Evolutionary conservation across 2,888 invertebrate genomes (phyloP), one percentile per base, ranked within the genome.

Genomic region (Atherix ibis): DNA sequence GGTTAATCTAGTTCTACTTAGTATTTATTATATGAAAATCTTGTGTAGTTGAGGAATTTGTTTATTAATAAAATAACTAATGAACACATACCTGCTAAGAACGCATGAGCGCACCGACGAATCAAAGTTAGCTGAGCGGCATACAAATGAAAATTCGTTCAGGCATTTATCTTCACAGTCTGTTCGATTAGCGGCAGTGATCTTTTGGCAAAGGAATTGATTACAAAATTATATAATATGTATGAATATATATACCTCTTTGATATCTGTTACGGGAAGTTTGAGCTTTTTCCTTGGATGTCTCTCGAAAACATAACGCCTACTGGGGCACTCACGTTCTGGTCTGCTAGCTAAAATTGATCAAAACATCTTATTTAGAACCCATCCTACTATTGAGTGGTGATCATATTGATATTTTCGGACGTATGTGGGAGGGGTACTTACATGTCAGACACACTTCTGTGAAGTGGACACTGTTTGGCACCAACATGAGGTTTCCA

Each of bases 121-220:
- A 52, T 88, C 84, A 49, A 75, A 89, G 1, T 85, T 81, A 1
- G 82, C 85, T 0, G 88, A 85, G 30, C 89, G 75, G 49, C 89
- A 89, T 3, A 85, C 80, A 52, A 88, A 85, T 41, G 78, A 82
- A 52, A 83, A 84, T 56, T 89, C 88, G 50, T 83, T 84, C 39
- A 89, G 58, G 52, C 89, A 89, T 52, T 81, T 81, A 52, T 88
- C 87, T 56, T 88, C 87, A 51, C 88, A 89, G 48, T 88, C 88
- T 3, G 82, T 85, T 40, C 87, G 68, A 57, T 89, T 88, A 3
- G 79, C 71, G 1, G 85, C 83, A 47, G 77, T 78, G 27, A 62
- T 59, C 58, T 58, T 37, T n/a, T n/a, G n/a, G n/a, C n/a, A n/a
- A n/a, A n/a, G n/a, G n/a, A n/a, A n/a, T n/a, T n/a, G n/a, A n/a